Percentiles rank a stretch among this genome's conserved stretches.
Evolutionary conservation across 1,140 invertebrate species (phyloP).

Genomic region (Panonychus citri): DNA sequence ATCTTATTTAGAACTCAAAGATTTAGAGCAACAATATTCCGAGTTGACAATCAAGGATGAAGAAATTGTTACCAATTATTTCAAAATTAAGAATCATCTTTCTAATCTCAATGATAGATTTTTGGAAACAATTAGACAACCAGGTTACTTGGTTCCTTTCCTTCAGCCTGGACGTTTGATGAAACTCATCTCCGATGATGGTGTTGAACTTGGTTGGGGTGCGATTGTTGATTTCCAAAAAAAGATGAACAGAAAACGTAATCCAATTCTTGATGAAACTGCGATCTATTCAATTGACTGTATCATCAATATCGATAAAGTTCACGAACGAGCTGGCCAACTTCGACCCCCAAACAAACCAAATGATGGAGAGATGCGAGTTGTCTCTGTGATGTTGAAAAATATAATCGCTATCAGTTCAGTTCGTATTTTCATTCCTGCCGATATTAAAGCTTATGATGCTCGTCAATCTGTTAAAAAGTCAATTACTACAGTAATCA

Average conservation of each 20-base stretch:
- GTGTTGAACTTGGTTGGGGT: conserved; percentile 82
- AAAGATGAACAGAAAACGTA: conserved; percentile 37
- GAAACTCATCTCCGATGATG: conserved; percentile 61
- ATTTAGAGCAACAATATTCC: conserved; percentile 39
- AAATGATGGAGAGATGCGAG: conserved; percentile 46
- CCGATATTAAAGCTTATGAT: conserved; percentile 60
- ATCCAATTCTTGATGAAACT: conserved; percentile 16
- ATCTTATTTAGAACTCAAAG: conserved; percentile 44
- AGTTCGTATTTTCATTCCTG: conserved; percentile 64
- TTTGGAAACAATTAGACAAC: conserved; percentile 50
- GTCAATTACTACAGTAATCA: conserved; percentile 68
- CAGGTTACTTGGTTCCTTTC: conserved; percentile 74
- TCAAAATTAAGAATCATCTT: conserved; percentile 57
- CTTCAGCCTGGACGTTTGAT: conserved; percentile 76
- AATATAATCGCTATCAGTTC: conserved; percentile 70
- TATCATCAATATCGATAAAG: conserved; percentile 45
- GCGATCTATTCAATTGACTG: conserved; percentile 49
- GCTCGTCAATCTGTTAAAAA: conserved; percentile 60
- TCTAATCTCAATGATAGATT: conserved; percentile 46
- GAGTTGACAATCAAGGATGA: conserved; percentile 33
- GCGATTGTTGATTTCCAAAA: conserved; percentile 73
- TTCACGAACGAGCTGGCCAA: conserved; percentile 18
- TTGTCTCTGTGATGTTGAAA: conserved; percentile 58
- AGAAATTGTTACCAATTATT: conserved; percentile 53
- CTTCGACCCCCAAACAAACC: conserved; percentile 19